phyloP scores from a whole-genome alignment of 2,113 vertebrate species.

The Silurus glanis region DNA sequence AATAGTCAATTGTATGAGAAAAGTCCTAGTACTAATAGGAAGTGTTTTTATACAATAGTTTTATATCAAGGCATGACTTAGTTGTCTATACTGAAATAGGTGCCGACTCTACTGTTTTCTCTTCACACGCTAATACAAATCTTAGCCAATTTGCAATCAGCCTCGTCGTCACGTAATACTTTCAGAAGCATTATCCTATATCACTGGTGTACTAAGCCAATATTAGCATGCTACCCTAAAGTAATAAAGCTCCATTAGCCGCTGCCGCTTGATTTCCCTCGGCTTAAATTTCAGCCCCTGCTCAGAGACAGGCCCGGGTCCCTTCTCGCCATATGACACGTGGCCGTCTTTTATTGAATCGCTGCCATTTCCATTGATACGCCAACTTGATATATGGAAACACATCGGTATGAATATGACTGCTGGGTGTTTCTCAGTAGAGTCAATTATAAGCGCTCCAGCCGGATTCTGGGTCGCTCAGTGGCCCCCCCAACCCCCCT shows the following conservation, averaged over 20 bases:
- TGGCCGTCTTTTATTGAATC: slow-evolving; percentile 37
- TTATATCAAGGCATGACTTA: no score
- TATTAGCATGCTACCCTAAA: slow-evolving; percentile 47
- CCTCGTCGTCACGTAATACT: slow-evolving; percentile 3
- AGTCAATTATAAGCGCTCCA: slow-evolving; percentile 33
- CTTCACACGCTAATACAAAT: neutral
- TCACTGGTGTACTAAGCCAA: slow-evolving; percentile 9
- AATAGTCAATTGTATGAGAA: no score
- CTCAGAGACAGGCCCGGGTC: slow-evolving; percentile 19
- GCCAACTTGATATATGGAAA: slow-evolving; percentile 22
- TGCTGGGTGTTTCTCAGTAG: slow-evolving; percentile 32
- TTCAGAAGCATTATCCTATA: slow-evolving; percentile 18
- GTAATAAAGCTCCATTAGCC: slow-evolving; percentile 43
- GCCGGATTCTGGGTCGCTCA: neutral
- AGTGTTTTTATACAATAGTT: no score
- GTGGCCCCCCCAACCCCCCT: neutral
- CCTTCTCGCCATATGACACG: neutral
- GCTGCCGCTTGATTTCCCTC: slow-evolving; percentile 40
- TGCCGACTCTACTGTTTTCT: neutral
- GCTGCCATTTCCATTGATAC: neutral
- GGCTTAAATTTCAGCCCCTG: slow-evolving; percentile 29
- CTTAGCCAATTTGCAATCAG: neutral
- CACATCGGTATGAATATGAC: slow-evolving; percentile 33
- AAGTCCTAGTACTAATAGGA: no score
- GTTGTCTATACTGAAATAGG: no score